Evolutionary conservation across 2,797 vertebrate genomes (phyloP), one percentile per base, ranked within the genome.

Genomic region (Pampus argenteus): DNA sequence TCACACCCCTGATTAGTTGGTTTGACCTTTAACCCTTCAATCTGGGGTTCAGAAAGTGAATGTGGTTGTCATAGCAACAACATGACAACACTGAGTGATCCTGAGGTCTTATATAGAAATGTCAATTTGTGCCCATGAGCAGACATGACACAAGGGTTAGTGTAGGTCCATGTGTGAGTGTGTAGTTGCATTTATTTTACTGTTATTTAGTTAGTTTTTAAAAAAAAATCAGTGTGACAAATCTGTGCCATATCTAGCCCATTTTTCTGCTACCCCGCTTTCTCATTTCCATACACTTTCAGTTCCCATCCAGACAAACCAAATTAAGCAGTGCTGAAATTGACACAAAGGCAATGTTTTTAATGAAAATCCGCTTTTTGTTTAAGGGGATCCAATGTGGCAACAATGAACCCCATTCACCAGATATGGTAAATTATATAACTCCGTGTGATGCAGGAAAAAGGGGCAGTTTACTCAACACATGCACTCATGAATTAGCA

Each of bases 321-420:
- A 80, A 76, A 82, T 71, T 23, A 78, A 66, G 66, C 40, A 6
- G 34, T 18, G 29, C 55, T 74, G 68, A 82, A 84, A 77, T 29
- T 77, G 61, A 74, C 63, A 79, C 47, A 77, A 76, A 82, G 77
- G 49, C 75, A 7, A 62, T 17, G 28, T 63, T 78, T 81, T 77
- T 50, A 74, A 74, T 68, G 50, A 64, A 84, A 88, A 87, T 86
- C 83, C 9, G 26, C 64, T 80, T 86, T 79, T 62, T 78, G 59
- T 61, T 88, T 51, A 79, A 84, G 71, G 66, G 36, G 76, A 80
- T 81, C 70, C 57, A 76, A 17, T 54, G 48, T 64, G 59, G 67
- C 57, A 82, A 92, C 90, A 92, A 92, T 86, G 80, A 84, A 71
- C 44, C 56, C 79, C 74, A 86, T 92, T 92, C 78, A 91, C 62